Conservation (phyloP, 2,888 invertebrate species). For the Xanthorhoe spadicearia region DNA sequence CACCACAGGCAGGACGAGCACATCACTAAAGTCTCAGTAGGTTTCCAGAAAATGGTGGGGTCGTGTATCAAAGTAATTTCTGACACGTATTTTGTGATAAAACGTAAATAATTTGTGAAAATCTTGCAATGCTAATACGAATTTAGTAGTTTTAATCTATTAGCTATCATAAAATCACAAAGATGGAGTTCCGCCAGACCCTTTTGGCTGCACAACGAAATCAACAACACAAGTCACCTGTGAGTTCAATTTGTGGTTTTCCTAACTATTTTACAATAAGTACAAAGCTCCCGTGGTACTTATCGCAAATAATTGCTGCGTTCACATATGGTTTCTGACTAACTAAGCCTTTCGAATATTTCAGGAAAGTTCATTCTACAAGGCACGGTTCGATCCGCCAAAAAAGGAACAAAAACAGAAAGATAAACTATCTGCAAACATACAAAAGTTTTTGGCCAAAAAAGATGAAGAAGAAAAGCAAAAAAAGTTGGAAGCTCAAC, state of each 20-base stretch:
- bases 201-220: constrained; percentile 80
- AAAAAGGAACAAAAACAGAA: constrained; percentile 90
- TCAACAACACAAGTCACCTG: constrained; percentile 84
- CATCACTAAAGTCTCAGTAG: constrained; percentile 63
- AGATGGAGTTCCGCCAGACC: constrained; percentile 81
- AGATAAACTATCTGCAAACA: constrained; percentile 89
- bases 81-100: constrained; percentile 80
- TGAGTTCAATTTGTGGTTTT: constrained; percentile 61
- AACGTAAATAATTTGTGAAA: constrained; percentile 71
- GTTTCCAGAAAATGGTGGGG: constrained; percentile 83
- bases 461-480: constrained; percentile 91
- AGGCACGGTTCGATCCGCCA: constrained; percentile 92
- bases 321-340: not conserved
- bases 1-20: too few relatives aligned
- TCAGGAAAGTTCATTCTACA: constrained; percentile 86
- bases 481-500: constrained; percentile 86
- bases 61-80: constrained; percentile 68
- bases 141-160: constrained; percentile 41
- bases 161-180: constrained; percentile 35
- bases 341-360: constrained; percentile 43
- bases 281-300: not conserved
- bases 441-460: constrained; percentile 92
- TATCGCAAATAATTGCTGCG: not conserved
- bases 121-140: constrained; percentile 51
- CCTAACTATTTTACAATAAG: constrained; percentile 31